Evolutionary conservation across 1,140 invertebrate genomes (phyloP).

Genomic region (Eurytemora carolleeae): DNA sequence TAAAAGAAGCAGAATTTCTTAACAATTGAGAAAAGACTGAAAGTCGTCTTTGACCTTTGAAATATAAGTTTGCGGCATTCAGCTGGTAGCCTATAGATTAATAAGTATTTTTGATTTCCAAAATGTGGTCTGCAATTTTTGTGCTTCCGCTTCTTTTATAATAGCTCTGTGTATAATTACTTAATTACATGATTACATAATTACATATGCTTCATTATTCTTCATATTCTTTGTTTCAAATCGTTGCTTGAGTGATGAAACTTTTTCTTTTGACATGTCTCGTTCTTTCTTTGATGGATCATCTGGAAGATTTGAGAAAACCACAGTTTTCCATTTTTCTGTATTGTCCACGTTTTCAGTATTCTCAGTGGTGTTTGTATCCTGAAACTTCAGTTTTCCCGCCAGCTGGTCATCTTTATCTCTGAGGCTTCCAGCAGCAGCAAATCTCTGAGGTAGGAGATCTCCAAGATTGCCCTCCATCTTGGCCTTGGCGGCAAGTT

Average conservation of each 20-base stretch:
- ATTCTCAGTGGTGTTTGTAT: neutral
- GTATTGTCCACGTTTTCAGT: conserved; percentile 7
- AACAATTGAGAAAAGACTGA: too few species aligned
- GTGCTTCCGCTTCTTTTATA: too few species aligned
- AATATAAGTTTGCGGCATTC: too few species aligned
- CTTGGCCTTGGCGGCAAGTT: conserved; percentile 12
- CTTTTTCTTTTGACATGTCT: conserved; percentile 9
- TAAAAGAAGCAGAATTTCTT: too few species aligned
- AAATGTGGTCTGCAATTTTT: too few species aligned
- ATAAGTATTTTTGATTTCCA: too few species aligned
- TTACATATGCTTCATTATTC: conserved; percentile 15
- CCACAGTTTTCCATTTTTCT: conserved; percentile 15
- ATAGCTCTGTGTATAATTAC: too few species aligned
- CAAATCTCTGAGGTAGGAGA: conserved; percentile 9
- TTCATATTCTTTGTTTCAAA: conserved; percentile 16
- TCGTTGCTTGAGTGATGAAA: conserved; percentile 2
- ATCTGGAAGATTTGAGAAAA: conserved; percentile 13
- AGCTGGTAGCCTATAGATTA: too few species aligned
- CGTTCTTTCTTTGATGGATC: conserved; percentile 4
- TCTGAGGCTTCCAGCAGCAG: neutral
- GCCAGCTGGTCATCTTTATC: conserved; percentile 4
- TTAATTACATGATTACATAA: conserved; percentile 11
- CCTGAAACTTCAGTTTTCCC: conserved; percentile 12
- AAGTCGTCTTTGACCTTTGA: too few species aligned
- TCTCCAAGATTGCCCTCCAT: conserved; percentile 15